Percentiles rank a stretch among this genome's conserved stretches.
phyloP scores from a whole-genome alignment of 2,888 invertebrate species.

The Apotomis capreana region DNA sequence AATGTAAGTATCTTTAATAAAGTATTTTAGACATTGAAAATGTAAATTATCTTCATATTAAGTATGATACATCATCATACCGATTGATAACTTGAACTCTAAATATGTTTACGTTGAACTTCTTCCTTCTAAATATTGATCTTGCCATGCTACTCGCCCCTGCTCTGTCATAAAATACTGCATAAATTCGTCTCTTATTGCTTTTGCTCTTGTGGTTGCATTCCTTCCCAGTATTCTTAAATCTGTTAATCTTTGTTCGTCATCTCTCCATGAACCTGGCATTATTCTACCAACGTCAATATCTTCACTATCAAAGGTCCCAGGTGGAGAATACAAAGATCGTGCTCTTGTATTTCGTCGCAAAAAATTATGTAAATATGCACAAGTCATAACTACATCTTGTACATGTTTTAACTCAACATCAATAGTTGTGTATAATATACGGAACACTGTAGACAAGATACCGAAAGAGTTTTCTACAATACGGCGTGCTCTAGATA shows the following conservation, averaged over 20 bases:
- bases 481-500: slow-evolving; percentile 35
- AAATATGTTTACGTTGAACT: too few relatives aligned
- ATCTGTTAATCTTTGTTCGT: slow-evolving; percentile 35
- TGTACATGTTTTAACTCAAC: slow-evolving; percentile 32
- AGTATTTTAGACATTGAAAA: too few relatives aligned
- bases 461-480: slow-evolving; percentile 33
- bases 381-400: slow-evolving; percentile 26
- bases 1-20: too few relatives aligned
- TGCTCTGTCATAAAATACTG: slow-evolving; percentile 43
- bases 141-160: slow-evolving; percentile 42
- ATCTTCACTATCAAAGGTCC: slow-evolving; percentile 8
- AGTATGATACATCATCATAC: too few relatives aligned
- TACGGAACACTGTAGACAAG: slow-evolving; percentile 26
- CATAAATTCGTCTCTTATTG: slow-evolving; percentile 44
- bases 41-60: too few relatives aligned
- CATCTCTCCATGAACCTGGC: slow-evolving; percentile 25
- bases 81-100: too few relatives aligned
- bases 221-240: slow-evolving; percentile 39
- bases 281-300: slow-evolving; percentile 12
- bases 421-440: slow-evolving; percentile 36
- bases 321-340: slow-evolving; percentile 14
- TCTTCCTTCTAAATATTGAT: slow-evolving; percentile 34
- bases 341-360: slow-evolving; percentile 33
- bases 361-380: slow-evolving; percentile 36
- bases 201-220: slow-evolving; percentile 43